Conservation (phyloP, 1,140 invertebrate genomes). For the Listronotus oregonensis region DNA sequence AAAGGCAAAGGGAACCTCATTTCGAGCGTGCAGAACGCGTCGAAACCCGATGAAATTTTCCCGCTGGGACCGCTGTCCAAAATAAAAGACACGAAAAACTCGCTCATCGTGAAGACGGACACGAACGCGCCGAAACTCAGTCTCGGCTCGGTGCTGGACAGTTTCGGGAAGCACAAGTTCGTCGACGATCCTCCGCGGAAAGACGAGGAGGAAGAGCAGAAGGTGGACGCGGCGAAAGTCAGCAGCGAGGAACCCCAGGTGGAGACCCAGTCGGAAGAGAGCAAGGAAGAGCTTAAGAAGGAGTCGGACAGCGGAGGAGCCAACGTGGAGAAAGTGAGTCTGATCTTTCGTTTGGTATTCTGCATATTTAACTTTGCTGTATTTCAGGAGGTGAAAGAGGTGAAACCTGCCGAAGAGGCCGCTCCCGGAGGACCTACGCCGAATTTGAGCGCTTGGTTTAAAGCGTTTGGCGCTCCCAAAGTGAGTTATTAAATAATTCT, state of each 20-base stretch:
- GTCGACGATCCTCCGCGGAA: slow-evolving; percentile 59
- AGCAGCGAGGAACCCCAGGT: slow-evolving; percentile 50
- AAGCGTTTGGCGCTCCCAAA: slow-evolving; percentile 85
- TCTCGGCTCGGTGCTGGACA: slow-evolving; percentile 77
- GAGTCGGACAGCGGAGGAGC: neutral
- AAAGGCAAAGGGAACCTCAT: slow-evolving; percentile 83
- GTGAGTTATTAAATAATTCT: slow-evolving; percentile 18
- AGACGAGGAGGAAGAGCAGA: slow-evolving; percentile 55
- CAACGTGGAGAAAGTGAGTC: neutral
- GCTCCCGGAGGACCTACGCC: slow-evolving; percentile 66
- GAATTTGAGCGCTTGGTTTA: slow-evolving; percentile 88
- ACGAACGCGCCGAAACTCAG: slow-evolving; percentile 77
- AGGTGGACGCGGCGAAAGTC: slow-evolving; percentile 42
- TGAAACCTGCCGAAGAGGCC: slow-evolving; percentile 32
- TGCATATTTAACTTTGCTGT: neutral
- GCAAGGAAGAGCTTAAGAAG: slow-evolving; percentile 31
- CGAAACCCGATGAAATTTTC: slow-evolving; percentile 59
- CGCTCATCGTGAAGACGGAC: slow-evolving; percentile 60
- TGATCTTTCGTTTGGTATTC: no score
- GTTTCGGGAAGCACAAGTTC: slow-evolving; percentile 65
- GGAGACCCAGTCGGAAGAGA: slow-evolving; percentile 48
- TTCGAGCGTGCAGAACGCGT: slow-evolving; percentile 59
- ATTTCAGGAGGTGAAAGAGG: slow-evolving; percentile 24
- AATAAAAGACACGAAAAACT: slow-evolving; percentile 63
- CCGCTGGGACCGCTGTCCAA: slow-evolving; percentile 54